phyloP scores from a whole-genome alignment of 2,113 vertebrate genomes.

The Cacatua alba region DNA sequence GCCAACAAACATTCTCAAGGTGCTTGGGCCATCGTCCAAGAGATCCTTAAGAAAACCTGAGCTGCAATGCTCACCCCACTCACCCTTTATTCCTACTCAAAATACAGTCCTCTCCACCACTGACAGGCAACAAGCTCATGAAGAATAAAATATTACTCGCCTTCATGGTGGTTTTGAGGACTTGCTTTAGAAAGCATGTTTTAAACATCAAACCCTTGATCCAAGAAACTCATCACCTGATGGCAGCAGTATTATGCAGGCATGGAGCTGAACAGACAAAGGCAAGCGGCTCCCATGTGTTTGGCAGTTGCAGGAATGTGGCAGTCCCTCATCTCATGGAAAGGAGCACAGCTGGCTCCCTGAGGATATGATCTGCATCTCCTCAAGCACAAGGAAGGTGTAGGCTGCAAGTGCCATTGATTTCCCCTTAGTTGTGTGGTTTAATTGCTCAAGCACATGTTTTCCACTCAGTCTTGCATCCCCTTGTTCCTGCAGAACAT shows the following conservation, averaged over 20 bases:
- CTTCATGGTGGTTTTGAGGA: background rate
- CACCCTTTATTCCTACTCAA: background rate
- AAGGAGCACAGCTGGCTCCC: background rate
- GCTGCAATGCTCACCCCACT: background rate
- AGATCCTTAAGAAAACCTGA: background rate
- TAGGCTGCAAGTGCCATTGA: background rate
- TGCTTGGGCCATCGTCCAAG: background rate
- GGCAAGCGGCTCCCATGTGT: accelerated
- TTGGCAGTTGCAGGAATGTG: background rate
- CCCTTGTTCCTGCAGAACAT: background rate
- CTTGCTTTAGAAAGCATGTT: background rate
- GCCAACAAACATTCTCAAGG: background rate
- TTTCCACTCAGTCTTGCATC: background rate
- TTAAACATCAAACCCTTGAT: background rate
- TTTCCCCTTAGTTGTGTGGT: background rate
- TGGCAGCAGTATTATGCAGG: background rate
- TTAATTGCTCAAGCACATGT: background rate
- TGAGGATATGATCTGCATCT: background rate
- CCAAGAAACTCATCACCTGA: background rate
- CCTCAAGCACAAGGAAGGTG: background rate
- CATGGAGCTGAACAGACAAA: accelerated
- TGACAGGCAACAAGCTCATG: background rate
- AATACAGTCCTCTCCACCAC: background rate
- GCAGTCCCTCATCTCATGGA: background rate
- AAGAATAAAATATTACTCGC: background rate